Conservation (phyloP, 2,797 vertebrate genomes). For the Limnodromus scolopaceus region DNA sequence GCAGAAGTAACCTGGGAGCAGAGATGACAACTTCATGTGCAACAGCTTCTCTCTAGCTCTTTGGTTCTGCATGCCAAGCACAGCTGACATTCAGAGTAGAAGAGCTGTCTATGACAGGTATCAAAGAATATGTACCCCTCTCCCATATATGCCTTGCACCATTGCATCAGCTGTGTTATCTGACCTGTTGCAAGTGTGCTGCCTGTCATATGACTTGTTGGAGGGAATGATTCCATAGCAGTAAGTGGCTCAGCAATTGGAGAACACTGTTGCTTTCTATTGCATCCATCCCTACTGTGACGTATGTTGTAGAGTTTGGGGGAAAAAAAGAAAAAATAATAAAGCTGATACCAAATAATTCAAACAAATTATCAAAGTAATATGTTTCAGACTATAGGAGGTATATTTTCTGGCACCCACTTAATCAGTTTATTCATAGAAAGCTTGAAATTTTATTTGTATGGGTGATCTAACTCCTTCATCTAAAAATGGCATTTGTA, state of each 20-base stretch:
- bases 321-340: no score
- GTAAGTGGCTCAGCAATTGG: not conserved
- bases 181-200: not conserved
- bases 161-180: not conserved
- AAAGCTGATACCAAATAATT: not conserved
- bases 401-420: not conserved
- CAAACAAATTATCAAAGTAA: not conserved
- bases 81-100: not conserved
- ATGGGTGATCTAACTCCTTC: not conserved
- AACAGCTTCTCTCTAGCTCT: not conserved
- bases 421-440: not conserved
- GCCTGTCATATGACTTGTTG: rapidly evolving
- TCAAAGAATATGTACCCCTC: not conserved
- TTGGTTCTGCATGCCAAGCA: rapidly evolving
- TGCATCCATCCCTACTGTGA: not conserved
- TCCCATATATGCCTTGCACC: not conserved
- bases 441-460: not conserved
- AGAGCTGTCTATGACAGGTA: not conserved
- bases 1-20: not conserved
- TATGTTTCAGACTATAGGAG: not conserved
- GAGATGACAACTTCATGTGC: not conserved
- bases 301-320: not conserved
- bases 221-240: not conserved
- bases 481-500: not conserved
- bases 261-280: rapidly evolving